Evolutionary conservation across 2,888 invertebrate genomes (phyloP).

Genomic region (Cetonia aurata): DNA sequence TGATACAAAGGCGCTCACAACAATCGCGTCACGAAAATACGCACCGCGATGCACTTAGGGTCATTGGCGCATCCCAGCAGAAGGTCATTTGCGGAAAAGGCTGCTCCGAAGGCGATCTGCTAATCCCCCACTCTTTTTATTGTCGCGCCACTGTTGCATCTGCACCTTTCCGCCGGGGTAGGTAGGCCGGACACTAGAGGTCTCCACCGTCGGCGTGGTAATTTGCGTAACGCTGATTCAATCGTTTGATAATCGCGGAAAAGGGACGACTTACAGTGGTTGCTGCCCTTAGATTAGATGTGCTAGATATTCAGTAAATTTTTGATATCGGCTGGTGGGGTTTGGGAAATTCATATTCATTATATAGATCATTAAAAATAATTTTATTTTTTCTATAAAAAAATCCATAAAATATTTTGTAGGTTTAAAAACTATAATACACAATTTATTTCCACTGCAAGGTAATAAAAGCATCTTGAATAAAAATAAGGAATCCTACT

Average conservation of each 20-base stretch:
- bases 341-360: too few relatives aligned
- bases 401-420: too few relatives aligned
- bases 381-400: too few relatives aligned
- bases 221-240: conserved; percentile 24
- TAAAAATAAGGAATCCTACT: conserved; percentile 12
- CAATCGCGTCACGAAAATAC: conserved; percentile 23
- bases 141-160: conserved; percentile 1
- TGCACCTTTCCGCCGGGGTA: conserved; percentile 8
- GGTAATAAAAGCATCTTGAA: conserved; percentile 1
- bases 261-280: too few relatives aligned
- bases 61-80: conserved; percentile 37
- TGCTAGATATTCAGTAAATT: too few relatives aligned
- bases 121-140: conserved; percentile 1
- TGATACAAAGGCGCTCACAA: conserved; percentile 19
- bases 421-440: too few relatives aligned
- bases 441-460: not conserved
- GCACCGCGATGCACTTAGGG: conserved; percentile 7
- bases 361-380: too few relatives aligned
- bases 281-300: too few relatives aligned
- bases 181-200: not conserved
- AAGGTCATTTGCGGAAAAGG: conserved; percentile 37
- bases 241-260: conserved; percentile 8
- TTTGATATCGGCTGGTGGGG: too few relatives aligned
- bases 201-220: not conserved
- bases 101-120: conserved; percentile 30